A percentile compares a stretch with the other conserved stretches of the same genome.
Conservation (phyloP, 2,888 invertebrate genomes). For the Macaria notata region DNA sequence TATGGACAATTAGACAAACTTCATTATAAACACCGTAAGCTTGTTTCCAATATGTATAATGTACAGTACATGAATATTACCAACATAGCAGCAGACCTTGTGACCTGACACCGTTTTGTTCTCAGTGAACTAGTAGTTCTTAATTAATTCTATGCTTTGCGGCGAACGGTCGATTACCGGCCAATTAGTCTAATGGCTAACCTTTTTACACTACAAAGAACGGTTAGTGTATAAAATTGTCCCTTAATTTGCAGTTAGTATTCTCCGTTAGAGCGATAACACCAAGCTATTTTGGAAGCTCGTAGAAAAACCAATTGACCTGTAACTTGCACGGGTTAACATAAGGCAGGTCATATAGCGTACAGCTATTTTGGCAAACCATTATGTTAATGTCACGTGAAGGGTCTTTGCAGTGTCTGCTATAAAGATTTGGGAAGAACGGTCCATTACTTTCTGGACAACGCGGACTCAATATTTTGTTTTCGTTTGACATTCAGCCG, state of each 20-base stretch:
- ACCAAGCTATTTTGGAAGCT: slow-evolving; percentile 11
- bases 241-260: slow-evolving; percentile 24
- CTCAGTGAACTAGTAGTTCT: slow-evolving; percentile 8
- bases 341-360: slow-evolving; percentile 18
- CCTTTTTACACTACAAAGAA: slow-evolving; percentile 27
- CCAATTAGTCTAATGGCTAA: slow-evolving; percentile 45
- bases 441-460: too few relatives aligned
- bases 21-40: too few relatives aligned
- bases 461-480: background rate
- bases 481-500: slow-evolving; percentile 1
- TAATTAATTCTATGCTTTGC: slow-evolving; percentile 27
- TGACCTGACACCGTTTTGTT: slow-evolving; percentile 26
- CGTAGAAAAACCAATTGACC: slow-evolving; percentile 13
- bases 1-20: too few relatives aligned
- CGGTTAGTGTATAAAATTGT: slow-evolving; percentile 10
- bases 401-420: background rate
- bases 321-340: slow-evolving; percentile 12
- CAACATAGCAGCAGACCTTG: slow-evolving; percentile 23
- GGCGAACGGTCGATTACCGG: slow-evolving; percentile 30
- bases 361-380: slow-evolving; percentile 9
- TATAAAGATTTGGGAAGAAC: too few relatives aligned
- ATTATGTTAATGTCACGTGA: slow-evolving; percentile 7
- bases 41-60: too few relatives aligned
- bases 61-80: slow-evolving; percentile 3
- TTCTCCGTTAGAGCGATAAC: slow-evolving; percentile 15